Evolutionary conservation across 2,888 invertebrate species (phyloP), one percentile per base, ranked within the genome.

Genomic region (Drosophila mettleri): DNA sequence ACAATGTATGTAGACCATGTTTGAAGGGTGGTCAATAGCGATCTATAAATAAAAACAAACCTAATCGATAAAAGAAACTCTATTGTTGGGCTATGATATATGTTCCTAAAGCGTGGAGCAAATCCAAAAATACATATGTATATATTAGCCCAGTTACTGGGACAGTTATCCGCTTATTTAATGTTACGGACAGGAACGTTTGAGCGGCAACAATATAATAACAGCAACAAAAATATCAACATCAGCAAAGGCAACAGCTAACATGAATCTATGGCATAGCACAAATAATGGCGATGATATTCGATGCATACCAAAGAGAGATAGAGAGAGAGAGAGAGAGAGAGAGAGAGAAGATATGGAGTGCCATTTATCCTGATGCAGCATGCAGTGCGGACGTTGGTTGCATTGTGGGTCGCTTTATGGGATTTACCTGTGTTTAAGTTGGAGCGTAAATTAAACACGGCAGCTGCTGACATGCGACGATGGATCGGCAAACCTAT

Each of bases 381-480:
- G 49, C 49, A 31, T 60, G 55, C 70, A 69, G 61, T 63, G 64
- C 46, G 58, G 41, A 69, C 59, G 58, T 41, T 73, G 59, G 69
- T 34, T 78, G 66, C 62, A 55, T 55, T 78, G 78, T 67, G 63
- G 68, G 46, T 54, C 69, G 68, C 69, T 84, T 76, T 80, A 68
- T 61, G 53, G 81, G 85, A 86, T 77, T 86, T 86, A 84, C 78
- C 87, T 87, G 74, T 65, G 66, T 65, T 86, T 71, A 68, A 71
- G 67, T 67, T 60, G 65, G 36, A 64, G 72, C 78, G 69, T 81
- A 87, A 87, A 81, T 85, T 85, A 85, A 87, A 82, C 82, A 70
- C 68, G 71, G 64, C 88, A 87, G 86, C 86, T 82, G 81, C 78
- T 78, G 88, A 85, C 81, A 81, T 74, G 53, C 69, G 29, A 77